phyloP scores from a whole-genome alignment of 2,797 vertebrate genomes.

The Helicolenus hilgendorfi region DNA sequence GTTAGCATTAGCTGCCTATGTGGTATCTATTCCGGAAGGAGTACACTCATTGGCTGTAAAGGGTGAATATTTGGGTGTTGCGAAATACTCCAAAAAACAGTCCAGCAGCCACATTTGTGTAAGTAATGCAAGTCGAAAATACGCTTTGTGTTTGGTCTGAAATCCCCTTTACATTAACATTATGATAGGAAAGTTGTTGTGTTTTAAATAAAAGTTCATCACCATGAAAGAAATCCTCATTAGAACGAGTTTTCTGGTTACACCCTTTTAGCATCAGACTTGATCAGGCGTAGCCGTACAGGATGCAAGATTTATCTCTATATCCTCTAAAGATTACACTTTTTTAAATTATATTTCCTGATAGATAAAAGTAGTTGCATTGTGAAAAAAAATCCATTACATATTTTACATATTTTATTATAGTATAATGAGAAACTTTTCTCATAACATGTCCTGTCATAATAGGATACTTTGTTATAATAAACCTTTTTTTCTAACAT shows the following conservation, averaged over 20 bases:
- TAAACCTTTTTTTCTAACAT: background rate
- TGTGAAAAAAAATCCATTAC: background rate
- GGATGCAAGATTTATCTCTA: background rate
- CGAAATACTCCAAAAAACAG: background rate
- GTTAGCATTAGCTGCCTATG: background rate
- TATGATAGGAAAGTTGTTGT: background rate
- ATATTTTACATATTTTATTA: no score
- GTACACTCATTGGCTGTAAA: background rate
- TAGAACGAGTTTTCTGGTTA: background rate
- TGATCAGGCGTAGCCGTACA: background rate
- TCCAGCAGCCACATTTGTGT: background rate
- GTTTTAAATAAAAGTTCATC: background rate
- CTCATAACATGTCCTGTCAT: background rate
- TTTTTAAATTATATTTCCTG: background rate
- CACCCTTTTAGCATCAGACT: background rate
- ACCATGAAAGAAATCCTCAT: fast-evolving
- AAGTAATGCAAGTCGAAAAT: background rate
- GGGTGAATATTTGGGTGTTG: background rate
- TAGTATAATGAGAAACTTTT: background rate
- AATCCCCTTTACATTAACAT: background rate
- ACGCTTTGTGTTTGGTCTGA: fast-evolving
- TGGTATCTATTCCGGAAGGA: background rate
- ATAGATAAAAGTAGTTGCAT: background rate
- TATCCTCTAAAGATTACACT: background rate
- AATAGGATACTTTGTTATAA: background rate